Evolutionary conservation across 2,113 vertebrate genomes (phyloP), one percentile per base, ranked within the genome.

Genomic region (Bubalus kerabau): DNA sequence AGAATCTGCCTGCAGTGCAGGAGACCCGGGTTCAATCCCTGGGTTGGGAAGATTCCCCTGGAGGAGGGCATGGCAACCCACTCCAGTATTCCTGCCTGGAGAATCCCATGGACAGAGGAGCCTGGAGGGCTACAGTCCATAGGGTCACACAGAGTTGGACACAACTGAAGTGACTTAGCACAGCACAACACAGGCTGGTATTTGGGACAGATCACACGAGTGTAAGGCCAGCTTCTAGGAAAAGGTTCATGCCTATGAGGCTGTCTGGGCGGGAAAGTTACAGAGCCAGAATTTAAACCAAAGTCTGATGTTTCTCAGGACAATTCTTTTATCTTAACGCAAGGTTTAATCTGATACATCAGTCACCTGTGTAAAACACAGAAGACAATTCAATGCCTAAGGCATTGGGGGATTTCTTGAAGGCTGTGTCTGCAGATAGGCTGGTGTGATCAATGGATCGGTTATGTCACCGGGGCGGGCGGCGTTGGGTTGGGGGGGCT

Each of bases 391-490:
- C 46, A 43, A 64, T 93, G 48, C 43, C 43, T 30, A 24, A 28
- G 14, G 43, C 19, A 13, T 1, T 50, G n/a, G 19, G 36, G 32
- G 30, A 48, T 54, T 76, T 32, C 26, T 7, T 23, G 36, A 46
- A 62, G 7, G 17, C 10, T 78, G 13, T 85, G 43, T 80, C 80
- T 93, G 62, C 24, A 32, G 21, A 36, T 46, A 36, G 57, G 64
- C 48, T 81, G 21, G 9, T 64, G 4, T 56, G 40, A 21, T 46
- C n/a, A 36, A 0, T 8, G 28, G n/a, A 50, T 26, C 16, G n/a
- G n/a, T 19, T 24, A n/a, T 62, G 46, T 85, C 48, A 23, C 57
- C 1, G 0, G n/a, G 19, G n/a, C 5, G 1, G 19, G n/a, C 0
- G 5, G 16, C 8, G 4, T n/a, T n/a, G 64, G 16, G 64, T 2